phyloP scores from a whole-genome alignment of 2,113 vertebrate genomes.

The Etia nguti region DNA sequence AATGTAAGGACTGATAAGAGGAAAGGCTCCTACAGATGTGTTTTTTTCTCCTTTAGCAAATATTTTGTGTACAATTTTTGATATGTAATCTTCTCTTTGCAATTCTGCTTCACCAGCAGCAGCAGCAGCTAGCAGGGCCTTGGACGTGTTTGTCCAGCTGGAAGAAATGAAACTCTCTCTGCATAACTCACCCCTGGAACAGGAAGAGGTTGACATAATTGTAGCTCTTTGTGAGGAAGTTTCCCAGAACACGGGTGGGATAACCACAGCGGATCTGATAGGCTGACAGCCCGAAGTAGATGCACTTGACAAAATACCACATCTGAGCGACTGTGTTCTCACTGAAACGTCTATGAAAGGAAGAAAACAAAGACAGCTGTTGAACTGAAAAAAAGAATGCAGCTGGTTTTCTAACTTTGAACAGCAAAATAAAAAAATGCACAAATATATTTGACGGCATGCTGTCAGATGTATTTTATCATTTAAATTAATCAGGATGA shows the following conservation, averaged over 20 bases:
- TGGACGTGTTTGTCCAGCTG: conserved; percentile 21
- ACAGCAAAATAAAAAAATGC: not conserved
- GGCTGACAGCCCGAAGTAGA: conserved; percentile 96
- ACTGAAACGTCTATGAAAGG: conserved; percentile 85
- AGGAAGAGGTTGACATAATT: conserved; percentile 98
- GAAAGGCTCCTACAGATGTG: not conserved
- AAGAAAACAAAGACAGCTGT: not conserved
- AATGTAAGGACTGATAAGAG: not conserved
- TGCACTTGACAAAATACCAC: conserved; percentile 99
- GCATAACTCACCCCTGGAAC: conserved; percentile 90
- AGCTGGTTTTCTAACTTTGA: not conserved
- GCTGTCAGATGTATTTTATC: not conserved
- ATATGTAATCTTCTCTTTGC: not conserved
- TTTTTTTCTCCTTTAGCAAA: not conserved
- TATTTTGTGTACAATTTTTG: not conserved
- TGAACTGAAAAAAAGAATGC: not conserved
- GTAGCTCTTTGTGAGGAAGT: conserved; percentile 99
- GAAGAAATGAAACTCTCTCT: not conserved
- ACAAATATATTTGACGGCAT: not conserved
- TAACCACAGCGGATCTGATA: conserved; percentile 99
- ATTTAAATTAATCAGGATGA: not conserved
- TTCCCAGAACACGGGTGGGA: conserved; percentile 94
- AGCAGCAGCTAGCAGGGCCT: not conserved
- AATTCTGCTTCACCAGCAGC: not conserved
- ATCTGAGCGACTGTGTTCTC: conserved; percentile 95